Evolutionary conservation across 2,797 vertebrate genomes (phyloP).

Genomic region (Liparis tanakae): DNA sequence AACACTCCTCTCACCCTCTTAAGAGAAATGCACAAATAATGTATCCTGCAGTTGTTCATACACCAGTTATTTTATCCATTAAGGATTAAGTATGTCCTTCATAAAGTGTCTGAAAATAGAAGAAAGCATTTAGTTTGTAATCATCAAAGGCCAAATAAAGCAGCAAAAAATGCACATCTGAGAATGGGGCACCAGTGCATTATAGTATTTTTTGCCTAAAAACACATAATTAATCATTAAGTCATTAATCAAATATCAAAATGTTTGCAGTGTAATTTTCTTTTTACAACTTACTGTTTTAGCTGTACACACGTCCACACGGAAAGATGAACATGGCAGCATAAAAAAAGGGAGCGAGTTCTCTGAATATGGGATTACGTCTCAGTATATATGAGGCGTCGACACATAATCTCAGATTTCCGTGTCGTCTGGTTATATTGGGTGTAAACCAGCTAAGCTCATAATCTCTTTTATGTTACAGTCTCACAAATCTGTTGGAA

Average conservation of each 20-base stretch:
- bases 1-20: not conserved
- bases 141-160: not conserved
- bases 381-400: slow-evolving; percentile 36
- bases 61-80: not conserved
- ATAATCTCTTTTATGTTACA: slow-evolving; percentile 37
- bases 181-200: not conserved
- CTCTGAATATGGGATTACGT: slow-evolving; percentile 41
- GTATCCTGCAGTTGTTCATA: not conserved
- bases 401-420: slow-evolving; percentile 42
- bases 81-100: not conserved
- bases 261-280: not conserved
- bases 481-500: slow-evolving; percentile 38
- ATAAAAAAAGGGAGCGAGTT: not conserved
- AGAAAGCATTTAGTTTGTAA: not conserved
- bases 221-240: no score
- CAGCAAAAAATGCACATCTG: not conserved
- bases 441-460: slow-evolving; percentile 36
- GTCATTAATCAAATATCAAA: not conserved
- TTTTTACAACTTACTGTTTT: not conserved
- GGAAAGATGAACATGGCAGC: slow-evolving; percentile 3
- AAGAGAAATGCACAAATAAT: not conserved
- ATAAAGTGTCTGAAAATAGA: slow-evolving; percentile 5
- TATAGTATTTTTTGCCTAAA: not conserved
- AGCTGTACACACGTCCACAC: not conserved
- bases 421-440: slow-evolving; percentile 14